These are phyloP conservation scores for Limonius californicus DNA, from an alignment of 1,140 invertebrate genomes.

Conservation along the genomic window DNA sequence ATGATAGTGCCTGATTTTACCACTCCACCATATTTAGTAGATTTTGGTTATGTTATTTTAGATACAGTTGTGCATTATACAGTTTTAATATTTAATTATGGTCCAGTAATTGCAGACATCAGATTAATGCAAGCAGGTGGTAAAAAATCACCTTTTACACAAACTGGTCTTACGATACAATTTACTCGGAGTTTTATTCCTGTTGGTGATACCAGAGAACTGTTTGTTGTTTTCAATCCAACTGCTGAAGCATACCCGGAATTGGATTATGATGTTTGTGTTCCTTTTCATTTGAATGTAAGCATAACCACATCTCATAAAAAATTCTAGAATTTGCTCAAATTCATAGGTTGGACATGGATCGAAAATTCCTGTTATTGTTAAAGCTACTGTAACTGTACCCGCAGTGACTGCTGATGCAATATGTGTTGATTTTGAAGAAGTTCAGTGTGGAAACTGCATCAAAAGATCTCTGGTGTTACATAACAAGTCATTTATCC, in stretches of 20 bases:
- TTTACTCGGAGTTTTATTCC: slow-evolving; percentile 33
- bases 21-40: slow-evolving; percentile 43
- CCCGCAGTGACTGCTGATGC: slow-evolving; percentile 38
- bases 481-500: slow-evolving; percentile 49
- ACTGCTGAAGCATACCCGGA: slow-evolving; percentile 20
- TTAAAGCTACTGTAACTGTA: slow-evolving; percentile 44
- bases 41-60: slow-evolving; percentile 45
- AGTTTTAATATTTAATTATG: slow-evolving; percentile 45
- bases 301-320: no score
- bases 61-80: slow-evolving; percentile 39
- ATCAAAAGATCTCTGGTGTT: slow-evolving; percentile 41
- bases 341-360: slow-evolving; percentile 20
- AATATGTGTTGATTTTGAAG: slow-evolving; percentile 43
- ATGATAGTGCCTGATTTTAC: slow-evolving; percentile 42
- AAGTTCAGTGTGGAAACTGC: slow-evolving; percentile 47
- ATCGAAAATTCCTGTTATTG: slow-evolving; percentile 43
- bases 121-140: slow-evolving; percentile 22
- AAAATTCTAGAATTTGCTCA: no score
- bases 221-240: slow-evolving; percentile 38
- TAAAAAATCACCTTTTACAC: not conserved
- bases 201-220: slow-evolving; percentile 32
- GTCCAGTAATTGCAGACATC: slow-evolving; percentile 37
- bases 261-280: slow-evolving; percentile 28
- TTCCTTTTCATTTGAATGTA: slow-evolving; percentile 43
- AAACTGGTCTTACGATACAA: slow-evolving; percentile 37